A percentile compares a stretch with the other conserved stretches of the same genome.
Conservation (phyloP, 2,113 vertebrate species). For the Dicrurus megarhynchus region DNA sequence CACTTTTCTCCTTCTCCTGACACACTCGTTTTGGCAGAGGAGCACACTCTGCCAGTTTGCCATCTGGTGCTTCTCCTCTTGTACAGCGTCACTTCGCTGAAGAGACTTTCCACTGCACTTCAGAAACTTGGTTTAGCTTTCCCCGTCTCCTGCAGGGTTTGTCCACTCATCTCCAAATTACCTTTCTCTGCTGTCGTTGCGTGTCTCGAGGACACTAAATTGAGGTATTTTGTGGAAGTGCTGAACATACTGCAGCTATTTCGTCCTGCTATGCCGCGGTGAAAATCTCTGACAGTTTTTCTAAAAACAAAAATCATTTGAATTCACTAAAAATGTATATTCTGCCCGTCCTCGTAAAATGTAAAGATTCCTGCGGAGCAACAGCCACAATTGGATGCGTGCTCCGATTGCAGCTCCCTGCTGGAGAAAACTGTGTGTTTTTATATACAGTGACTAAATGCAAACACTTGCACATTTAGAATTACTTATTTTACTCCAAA, state of each 20-base stretch:
- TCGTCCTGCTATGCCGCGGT: accelerated
- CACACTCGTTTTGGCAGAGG: conserved; percentile 52
- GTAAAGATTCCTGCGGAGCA: neutral
- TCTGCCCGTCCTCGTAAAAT: neutral
- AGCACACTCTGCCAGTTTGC: conserved; percentile 43
- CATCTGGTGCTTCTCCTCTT: conserved; percentile 49
- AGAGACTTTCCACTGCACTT: conserved; percentile 36
- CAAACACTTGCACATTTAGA: neutral
- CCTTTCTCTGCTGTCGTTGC: neutral
- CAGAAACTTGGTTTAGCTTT: conserved; percentile 6
- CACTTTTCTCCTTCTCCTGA: conserved; percentile 53
- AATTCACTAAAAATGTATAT: conserved; percentile 22
- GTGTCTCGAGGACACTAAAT: neutral
- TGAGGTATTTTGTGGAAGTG: accelerated
- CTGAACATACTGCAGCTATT: neutral
- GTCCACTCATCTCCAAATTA: neutral
- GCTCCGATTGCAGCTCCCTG: neutral
- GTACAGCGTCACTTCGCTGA: neutral
- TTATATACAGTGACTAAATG: neutral
- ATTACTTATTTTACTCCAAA: neutral
- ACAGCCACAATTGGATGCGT: neutral
- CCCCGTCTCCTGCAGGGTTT: neutral
- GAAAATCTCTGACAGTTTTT: neutral
- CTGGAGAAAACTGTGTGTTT: neutral
- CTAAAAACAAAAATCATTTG: conserved; percentile 6